Percentiles rank a stretch among this genome's conserved stretches.
Evolutionary conservation across 2,888 invertebrate genomes (phyloP).

Genomic region (Acrocyrtus sp.): DNA sequence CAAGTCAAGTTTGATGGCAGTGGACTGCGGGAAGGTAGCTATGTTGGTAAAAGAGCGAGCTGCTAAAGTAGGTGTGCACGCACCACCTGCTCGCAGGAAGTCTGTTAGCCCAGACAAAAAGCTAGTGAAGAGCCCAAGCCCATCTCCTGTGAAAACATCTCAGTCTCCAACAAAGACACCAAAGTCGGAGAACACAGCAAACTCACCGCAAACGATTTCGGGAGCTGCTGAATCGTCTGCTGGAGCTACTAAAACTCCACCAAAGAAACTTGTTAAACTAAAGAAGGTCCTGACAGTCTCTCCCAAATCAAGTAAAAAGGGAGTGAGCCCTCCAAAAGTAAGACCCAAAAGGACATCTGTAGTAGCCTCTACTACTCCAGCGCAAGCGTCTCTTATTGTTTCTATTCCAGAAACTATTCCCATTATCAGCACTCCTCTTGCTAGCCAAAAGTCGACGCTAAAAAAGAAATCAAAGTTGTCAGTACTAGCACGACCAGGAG

Average conservation of each 20-base stretch:
- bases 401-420: not conserved
- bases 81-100: conserved; percentile 34
- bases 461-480: conserved; percentile 28
- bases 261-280: conserved; percentile 7
- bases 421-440: not conserved
- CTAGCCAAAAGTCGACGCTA: not conserved
- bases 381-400: not conserved
- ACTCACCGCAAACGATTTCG: not conserved
- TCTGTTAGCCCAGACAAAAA: conserved; percentile 50
- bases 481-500: conserved; percentile 23
- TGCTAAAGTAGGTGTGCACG: conserved; percentile 47
- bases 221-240: not conserved
- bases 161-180: not conserved
- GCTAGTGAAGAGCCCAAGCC: conserved; percentile 45
- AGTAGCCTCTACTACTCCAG: not conserved
- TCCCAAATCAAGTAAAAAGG: not conserved
- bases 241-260: not conserved
- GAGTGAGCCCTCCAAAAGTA: conserved; percentile 16
- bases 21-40: conserved; percentile 60
- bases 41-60: conserved; percentile 61
- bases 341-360: conserved; percentile 27
- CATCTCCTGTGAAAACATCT: conserved; percentile 29
- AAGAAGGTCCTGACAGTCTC: not conserved
- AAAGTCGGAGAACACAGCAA: not conserved
- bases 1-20: conserved; percentile 42